Evolutionary conservation across 2,113 vertebrate species (phyloP), one percentile per base, ranked within the genome.

Genomic region (Ammodramus savannarum): DNA sequence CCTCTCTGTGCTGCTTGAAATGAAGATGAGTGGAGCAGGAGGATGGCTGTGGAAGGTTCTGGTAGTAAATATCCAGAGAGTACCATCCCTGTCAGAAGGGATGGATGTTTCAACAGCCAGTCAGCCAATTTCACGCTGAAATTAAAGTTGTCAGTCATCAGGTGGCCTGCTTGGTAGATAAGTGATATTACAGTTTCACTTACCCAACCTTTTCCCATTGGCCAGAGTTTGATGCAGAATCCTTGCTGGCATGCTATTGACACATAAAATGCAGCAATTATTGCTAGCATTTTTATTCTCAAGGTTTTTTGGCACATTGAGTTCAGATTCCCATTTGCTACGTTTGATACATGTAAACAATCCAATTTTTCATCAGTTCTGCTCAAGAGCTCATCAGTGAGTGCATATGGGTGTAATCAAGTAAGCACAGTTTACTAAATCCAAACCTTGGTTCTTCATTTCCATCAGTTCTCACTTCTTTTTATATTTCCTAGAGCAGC

Each of bases 121-220:
- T 87, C 97, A 97, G 95, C 96, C 97, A 97, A 97, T 97, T 97
- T 97, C 97, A 97, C 58, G 87, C 95, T 97, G 61, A 97, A 97
- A 97, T 97, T 97, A 97, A 97, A 97, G 96, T 96, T 97, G 97
- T 97, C 97, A 97, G 93, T 97, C 97, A 97, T 96, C 93, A 93
- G 94, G 94, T 95, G 84, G 87, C 85, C 89, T 89, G 96, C 74
- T 83, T 90, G 83, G 80, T 68, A 95, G 97, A 97, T 96, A 96
- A 97, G 96, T 94, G 92, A 95, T 97, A 95, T 91, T 95, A 80
- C 89, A 92, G 78, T 71, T 92, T 86, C 90, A 81, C 68, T 86
- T 17, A 63, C 39, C 91, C 87, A 76, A 46, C 57, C 38, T 61
- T 89, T 93, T 75, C 73, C 83, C 75, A 59, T 69, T 87, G 92